Conservation (phyloP, 2,888 invertebrate genomes). For the Sarcophaga subvicina region DNA sequence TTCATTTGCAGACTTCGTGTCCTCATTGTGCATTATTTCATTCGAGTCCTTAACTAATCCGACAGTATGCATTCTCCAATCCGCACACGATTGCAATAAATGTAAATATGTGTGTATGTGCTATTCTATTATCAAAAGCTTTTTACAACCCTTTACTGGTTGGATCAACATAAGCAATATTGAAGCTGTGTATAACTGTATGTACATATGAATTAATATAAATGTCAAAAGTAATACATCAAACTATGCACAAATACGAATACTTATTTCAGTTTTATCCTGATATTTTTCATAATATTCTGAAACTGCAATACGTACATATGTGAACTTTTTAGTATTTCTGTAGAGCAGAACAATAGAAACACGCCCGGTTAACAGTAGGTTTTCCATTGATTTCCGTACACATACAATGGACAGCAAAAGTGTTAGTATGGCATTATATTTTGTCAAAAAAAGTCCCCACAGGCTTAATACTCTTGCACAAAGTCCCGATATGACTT, state of each 20-base stretch:
- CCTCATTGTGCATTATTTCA: slow-evolving; percentile 43
- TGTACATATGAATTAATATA: slow-evolving; percentile 20
- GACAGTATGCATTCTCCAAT: not conserved
- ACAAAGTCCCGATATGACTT: too few species aligned
- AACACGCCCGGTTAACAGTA: too few species aligned
- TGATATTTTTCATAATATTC: slow-evolving; percentile 2
- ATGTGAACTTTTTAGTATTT: slow-evolving; percentile 44
- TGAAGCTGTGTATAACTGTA: not conserved
- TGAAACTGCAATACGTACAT: slow-evolving; percentile 4
- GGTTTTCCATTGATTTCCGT: too few species aligned
- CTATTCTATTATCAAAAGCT: slow-evolving; percentile 36
- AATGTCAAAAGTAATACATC: slow-evolving; percentile 47
- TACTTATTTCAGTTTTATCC: slow-evolving; percentile 21
- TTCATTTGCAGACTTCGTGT: slow-evolving; percentile 57
- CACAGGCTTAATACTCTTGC: too few species aligned
- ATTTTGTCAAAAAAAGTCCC: too few species aligned
- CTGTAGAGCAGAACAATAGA: not conserved
- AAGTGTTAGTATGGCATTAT: too few species aligned
- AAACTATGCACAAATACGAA: slow-evolving; percentile 17
- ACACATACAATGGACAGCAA: too few species aligned
- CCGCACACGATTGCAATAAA: not conserved
- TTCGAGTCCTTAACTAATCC: slow-evolving; percentile 53
- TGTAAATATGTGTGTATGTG: slow-evolving; percentile 27
- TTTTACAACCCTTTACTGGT: slow-evolving; percentile 56
- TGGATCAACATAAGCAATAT: slow-evolving; percentile 46